Evolutionary conservation across 2,113 vertebrate species (phyloP).

Genomic region (Shinisaurus crocodilurus): DNA sequence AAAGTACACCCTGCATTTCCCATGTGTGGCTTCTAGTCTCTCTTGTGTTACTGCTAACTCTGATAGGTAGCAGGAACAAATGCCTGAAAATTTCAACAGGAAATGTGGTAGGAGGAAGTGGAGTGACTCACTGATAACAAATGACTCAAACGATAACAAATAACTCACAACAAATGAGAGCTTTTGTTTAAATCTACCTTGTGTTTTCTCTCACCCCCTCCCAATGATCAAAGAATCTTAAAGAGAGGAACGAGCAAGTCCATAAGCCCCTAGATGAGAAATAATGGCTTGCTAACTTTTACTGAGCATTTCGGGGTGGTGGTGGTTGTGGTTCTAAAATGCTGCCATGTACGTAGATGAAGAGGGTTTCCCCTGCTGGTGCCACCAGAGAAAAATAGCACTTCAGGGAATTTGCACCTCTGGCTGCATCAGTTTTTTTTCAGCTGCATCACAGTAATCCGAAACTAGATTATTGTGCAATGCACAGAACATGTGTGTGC

Average conservation of each 20-base stretch:
- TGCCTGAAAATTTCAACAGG: neutral
- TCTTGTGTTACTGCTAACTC: neutral
- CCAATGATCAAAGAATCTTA: neutral
- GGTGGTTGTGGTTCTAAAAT: neutral
- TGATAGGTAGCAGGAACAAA: neutral
- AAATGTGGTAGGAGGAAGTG: neutral
- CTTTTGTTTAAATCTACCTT: neutral
- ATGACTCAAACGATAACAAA: no score
- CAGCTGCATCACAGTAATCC: slow-evolving; percentile 1
- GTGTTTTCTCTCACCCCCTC: neutral
- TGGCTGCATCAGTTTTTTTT: neutral
- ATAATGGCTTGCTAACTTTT: neutral
- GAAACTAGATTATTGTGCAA: neutral
- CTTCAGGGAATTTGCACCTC: neutral
- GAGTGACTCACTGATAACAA: neutral
- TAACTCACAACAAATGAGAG: no score
- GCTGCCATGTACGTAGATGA: neutral
- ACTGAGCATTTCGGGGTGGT: neutral
- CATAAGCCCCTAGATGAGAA: neutral
- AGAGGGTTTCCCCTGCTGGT: neutral
- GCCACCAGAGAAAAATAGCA: neutral
- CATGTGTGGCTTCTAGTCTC: neutral
- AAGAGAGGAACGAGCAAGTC: neutral
- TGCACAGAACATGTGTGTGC: neutral
- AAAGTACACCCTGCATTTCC: neutral